Base-by-base conservation (phyloP, 2,113 vertebrate species). In the Chitala chitala region DNA sequence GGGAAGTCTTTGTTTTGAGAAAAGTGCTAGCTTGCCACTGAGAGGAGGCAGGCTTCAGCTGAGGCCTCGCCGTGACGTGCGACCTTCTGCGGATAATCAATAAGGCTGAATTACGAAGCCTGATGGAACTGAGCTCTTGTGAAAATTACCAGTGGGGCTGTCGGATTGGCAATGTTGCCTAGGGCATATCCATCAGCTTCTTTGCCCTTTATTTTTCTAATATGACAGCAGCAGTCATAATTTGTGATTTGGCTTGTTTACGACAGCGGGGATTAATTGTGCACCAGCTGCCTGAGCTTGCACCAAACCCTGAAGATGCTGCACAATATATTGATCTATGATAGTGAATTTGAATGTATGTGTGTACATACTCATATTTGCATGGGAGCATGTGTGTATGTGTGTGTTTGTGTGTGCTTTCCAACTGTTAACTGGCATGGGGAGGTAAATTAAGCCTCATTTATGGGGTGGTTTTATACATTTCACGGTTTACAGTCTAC, bases 51-150 rank as follows among this genome's bases (percentile, higher is more conserved):
- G n/a, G 13, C 81, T 80, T 83, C 74, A 79, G 82, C 84, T 78
- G 79, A 84, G 81, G 77, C 77, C 84, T 83, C 82, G 84, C 83
- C 82, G 83, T 74, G 69, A 79, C 77, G 78, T 63, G 71, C 70
- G 70, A 61, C 69, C 76, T 77, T 74, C 73, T 80, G 81, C 65
- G 77, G 83, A 80, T 83, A 85, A 88, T 87, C 87, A 84, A 86
- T 87, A 83, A 75, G 76, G 79, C 80, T 83, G 77, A 86, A 87
- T 84, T 85, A 86, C 77, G 78, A 80, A 85, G 78, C 77, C 85
- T 82, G 82, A 84, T 86, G 81, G 83, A 82, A 80, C 73, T 71
- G 75, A 82, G 81, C 72, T 71, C 75, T 69, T 40, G 75, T 86
- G 82, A 86, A 83, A 84, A 86, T 83, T 83, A 80, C 59, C 22